These are phyloP conservation scores for Meiosimyza platycephala DNA, from an alignment of 2,888 invertebrate genomes.

Conservation along the genomic window DNA sequence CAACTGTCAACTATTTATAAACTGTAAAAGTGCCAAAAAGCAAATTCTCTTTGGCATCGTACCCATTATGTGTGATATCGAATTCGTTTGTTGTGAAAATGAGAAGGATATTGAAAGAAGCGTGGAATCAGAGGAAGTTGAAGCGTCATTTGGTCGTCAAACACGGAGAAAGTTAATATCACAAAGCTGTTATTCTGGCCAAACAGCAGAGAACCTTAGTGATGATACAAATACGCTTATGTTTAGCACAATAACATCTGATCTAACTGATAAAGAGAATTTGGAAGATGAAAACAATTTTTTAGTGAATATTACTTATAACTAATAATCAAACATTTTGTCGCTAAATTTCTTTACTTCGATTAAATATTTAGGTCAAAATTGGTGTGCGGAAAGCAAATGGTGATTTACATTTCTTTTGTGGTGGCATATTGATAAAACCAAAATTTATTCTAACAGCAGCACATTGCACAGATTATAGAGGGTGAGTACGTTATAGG, in stretches of 20 bases:
- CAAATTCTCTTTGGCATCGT: not conserved
- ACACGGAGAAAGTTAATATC: not conserved
- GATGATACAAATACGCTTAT: not conserved
- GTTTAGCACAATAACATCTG: not conserved
- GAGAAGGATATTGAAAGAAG: not conserved
- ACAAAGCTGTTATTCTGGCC: not conserved
- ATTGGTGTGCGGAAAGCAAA: constrained; percentile 1
- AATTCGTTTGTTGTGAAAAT: not conserved
- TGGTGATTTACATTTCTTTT: not conserved
- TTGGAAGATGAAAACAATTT: too few species aligned
- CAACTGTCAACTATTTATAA: too few species aligned
- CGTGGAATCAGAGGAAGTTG: not conserved
- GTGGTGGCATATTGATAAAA: not conserved
- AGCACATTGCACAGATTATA: too few species aligned
- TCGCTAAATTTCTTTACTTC: not conserved
- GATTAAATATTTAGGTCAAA: not conserved
- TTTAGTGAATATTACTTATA: too few species aligned
- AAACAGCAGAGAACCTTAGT: not conserved
- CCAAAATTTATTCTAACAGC: too few species aligned
- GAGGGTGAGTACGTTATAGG: too few species aligned
- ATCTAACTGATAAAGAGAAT: too few species aligned
- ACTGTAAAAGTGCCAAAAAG: not conserved
- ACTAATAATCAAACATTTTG: too few species aligned
- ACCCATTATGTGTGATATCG: not conserved
- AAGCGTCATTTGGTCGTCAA: not conserved